A percentile compares a stretch with the other conserved stretches of the same genome.
These are phyloP conservation scores for Gymnodraco acuticeps DNA, from an alignment of 2,797 vertebrate genomes.

Conservation along the genomic window DNA sequence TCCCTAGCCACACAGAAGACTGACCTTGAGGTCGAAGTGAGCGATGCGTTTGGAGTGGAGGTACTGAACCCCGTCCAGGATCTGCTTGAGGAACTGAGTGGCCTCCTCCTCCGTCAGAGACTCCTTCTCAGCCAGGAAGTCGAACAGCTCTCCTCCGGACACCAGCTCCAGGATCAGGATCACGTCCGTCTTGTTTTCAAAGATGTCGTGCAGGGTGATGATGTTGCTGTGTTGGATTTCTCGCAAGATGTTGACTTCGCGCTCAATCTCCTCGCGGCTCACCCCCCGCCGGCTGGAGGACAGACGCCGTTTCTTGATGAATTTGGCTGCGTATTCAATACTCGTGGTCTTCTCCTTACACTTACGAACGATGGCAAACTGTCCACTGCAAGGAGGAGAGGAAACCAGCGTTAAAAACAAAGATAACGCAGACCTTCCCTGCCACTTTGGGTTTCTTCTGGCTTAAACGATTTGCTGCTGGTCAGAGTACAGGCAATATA, in stretches of 20 bases:
- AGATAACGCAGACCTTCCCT: not conserved
- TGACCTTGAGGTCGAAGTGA: constrained; percentile 98
- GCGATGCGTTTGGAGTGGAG: constrained; percentile 96
- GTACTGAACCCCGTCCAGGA: constrained; percentile 96
- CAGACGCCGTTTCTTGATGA: constrained; percentile 97
- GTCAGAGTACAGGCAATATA: too few relatives aligned
- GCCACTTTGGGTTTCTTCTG: too few relatives aligned
- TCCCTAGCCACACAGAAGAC: constrained; percentile 21
- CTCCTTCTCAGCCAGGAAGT: constrained; percentile 98
- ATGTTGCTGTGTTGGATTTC: constrained; percentile 99
- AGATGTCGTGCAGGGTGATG: constrained; percentile 98
- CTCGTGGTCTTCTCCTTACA: constrained; percentile 91
- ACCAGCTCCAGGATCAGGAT: constrained; percentile 98
- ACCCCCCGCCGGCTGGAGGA: constrained; percentile 96
- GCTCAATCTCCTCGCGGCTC: constrained; percentile 97
- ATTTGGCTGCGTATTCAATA: constrained; percentile 94
- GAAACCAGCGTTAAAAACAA: not conserved
- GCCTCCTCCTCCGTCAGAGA: constrained; percentile 97
- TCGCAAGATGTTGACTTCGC: constrained; percentile 96
- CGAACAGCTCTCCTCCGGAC: constrained; percentile 96
- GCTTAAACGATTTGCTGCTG: too few relatives aligned
- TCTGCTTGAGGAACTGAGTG: constrained; percentile 98
- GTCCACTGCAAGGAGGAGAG: constrained; percentile 84
- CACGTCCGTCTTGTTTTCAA: constrained; percentile 98
- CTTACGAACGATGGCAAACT: constrained; percentile 97